phyloP scores from a whole-genome alignment of 2,888 invertebrate species.

The Biston stratarius region DNA sequence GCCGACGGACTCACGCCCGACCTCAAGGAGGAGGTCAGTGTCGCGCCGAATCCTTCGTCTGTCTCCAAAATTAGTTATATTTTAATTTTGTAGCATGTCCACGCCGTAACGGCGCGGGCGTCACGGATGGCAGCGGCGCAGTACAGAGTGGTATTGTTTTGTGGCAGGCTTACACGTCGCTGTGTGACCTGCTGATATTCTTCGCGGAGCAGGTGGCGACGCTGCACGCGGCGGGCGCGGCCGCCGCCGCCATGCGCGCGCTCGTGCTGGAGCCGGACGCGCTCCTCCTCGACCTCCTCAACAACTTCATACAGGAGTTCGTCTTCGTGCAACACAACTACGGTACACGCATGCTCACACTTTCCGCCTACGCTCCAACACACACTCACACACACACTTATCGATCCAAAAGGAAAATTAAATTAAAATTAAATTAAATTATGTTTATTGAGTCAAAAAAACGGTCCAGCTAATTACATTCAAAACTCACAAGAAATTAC shows the following conservation, averaged over 20 bases:
- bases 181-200: constrained; percentile 97
- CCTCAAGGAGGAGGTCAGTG: constrained; percentile 90
- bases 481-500: no score
- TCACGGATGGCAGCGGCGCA: background rate
- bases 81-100: no score
- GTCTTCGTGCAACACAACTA: constrained; percentile 97
- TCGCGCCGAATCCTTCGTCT: no score
- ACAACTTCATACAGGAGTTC: constrained; percentile 96
- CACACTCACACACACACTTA: background rate
- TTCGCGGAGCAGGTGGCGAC: constrained; percentile 94
- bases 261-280: constrained; percentile 94
- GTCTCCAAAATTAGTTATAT: no score
- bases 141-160: background rate
- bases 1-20: constrained; percentile 68
- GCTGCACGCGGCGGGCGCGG: constrained; percentile 63
- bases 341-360: constrained; percentile 81
- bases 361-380: background rate
- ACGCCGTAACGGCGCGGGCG: no score
- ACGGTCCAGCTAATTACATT: no score
- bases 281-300: constrained; percentile 92
- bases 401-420: no score
- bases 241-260: constrained; percentile 73
- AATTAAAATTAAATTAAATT: no score
- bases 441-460: no score
- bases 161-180: constrained; percentile 93